Percentiles rank a stretch among this genome's conserved stretches.
Evolutionary conservation across 2,113 vertebrate genomes (phyloP).

Genomic region (Austrofundulus limnaeus): DNA sequence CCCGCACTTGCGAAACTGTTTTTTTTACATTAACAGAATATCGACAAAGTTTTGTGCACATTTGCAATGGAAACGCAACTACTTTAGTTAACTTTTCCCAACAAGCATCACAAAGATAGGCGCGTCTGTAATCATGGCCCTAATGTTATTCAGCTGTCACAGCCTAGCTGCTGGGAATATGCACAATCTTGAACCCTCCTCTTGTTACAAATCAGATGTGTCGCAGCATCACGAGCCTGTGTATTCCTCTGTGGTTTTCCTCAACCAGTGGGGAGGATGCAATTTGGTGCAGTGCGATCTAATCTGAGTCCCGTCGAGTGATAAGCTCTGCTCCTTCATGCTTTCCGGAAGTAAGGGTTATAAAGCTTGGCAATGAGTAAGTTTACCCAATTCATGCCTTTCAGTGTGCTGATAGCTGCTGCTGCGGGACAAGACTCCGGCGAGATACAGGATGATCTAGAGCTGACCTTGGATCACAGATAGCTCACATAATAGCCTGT

Average conservation of each 20-base stretch:
- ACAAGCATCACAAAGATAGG: conserved; percentile 1
- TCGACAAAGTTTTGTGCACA: no score
- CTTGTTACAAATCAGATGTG: conserved; percentile 55
- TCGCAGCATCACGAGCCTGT: conserved; percentile 53
- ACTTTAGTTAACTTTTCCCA: conserved; percentile 1
- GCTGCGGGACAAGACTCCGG: conserved; percentile 27
- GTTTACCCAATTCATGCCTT: conserved; percentile 64
- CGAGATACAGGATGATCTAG: conserved; percentile 46
- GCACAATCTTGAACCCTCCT: conserved; percentile 24
- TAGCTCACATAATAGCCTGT: conserved; percentile 34
- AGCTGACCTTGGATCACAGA: conserved; percentile 60
- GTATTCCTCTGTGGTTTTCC: conserved; percentile 59
- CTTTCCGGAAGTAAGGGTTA: conserved; percentile 65
- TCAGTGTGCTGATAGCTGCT: conserved; percentile 49
- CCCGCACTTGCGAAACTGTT: no score
- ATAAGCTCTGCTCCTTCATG: conserved; percentile 67
- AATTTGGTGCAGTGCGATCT: conserved; percentile 78
- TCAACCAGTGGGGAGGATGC: conserved; percentile 60
- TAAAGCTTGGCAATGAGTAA: conserved; percentile 67
- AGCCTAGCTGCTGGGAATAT: conserved; percentile 16
- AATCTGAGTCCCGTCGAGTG: conserved; percentile 72
- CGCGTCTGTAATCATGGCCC: conserved; percentile 1
- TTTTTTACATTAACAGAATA: no score
- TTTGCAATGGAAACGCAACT: no score
- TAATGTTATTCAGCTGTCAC: conserved; percentile 22